These are phyloP conservation scores for Azorinus chamasolen DNA, from an alignment of 2,888 invertebrate genomes.

Conservation along the genomic window DNA sequence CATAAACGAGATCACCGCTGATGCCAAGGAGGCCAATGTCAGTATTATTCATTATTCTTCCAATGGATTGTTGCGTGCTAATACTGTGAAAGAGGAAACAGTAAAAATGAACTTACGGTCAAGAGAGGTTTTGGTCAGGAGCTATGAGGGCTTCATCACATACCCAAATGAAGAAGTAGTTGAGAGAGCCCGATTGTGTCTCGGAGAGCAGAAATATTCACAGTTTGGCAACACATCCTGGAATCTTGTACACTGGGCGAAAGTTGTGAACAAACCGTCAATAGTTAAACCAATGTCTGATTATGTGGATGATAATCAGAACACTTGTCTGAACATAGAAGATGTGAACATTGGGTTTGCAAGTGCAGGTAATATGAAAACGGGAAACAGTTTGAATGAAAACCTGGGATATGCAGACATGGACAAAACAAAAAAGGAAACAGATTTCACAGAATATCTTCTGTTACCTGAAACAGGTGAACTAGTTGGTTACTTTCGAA, in stretches of 20 bases:
- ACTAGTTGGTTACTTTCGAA: constrained; percentile 28
- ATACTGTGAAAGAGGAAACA: constrained; percentile 28
- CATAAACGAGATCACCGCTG: constrained; percentile 7
- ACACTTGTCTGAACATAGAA: too few relatives aligned
- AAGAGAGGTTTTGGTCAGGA: constrained; percentile 14
- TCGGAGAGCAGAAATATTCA: constrained; percentile 31
- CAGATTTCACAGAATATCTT: constrained; percentile 1
- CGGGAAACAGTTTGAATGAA: too few relatives aligned
- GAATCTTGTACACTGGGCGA: constrained; percentile 50
- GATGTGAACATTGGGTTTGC: too few relatives aligned
- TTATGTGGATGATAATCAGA: too few relatives aligned
- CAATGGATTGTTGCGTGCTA: constrained; percentile 3
- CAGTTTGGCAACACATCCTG: constrained; percentile 25
- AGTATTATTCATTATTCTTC: constrained; percentile 41
- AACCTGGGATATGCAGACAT: too few relatives aligned
- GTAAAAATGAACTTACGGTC: constrained; percentile 11
- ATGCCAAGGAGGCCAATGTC: neutral
- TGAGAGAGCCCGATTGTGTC: constrained; percentile 20
- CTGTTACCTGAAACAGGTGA: constrained; percentile 28
- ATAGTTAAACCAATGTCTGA: neutral
- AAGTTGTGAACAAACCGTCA: constrained; percentile 33
- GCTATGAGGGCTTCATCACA: constrained; percentile 22
- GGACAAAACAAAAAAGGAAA: too few relatives aligned
- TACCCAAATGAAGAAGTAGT: constrained; percentile 23
- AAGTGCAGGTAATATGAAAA: too few relatives aligned